Base-by-base conservation (phyloP, 53 echinoderm and acorn worm species). In the Stichopus horrens region DNA sequence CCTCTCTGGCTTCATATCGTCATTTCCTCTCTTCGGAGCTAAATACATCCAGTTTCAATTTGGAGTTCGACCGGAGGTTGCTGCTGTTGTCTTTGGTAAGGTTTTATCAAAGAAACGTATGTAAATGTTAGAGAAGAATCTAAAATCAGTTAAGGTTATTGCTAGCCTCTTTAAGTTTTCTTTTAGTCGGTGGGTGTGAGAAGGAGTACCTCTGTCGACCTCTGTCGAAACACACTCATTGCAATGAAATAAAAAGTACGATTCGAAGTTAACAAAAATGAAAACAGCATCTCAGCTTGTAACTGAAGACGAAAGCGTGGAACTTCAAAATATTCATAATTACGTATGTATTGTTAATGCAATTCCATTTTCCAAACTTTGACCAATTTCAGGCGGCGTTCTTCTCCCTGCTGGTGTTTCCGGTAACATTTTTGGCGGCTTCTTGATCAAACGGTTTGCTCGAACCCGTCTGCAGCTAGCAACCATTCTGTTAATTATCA, bases 341-440 rank as follows among this genome's bases (percentile, higher is more conserved):
- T 37, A 37, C 37, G 37, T 37, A 37, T 37, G 2, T 37, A 2
- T 37, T 37, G 37, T 37, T 1, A 37, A 37, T 37, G 37, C 37
- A 37, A 37, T 37, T 37, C 37, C 37, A 68, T 68, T 20, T 68
- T 20, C 18, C 19, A 59, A 16, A 68, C 19, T 68, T 54, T 53
- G 63, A 74, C 16, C 23, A 20, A 51, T 57, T 37, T 0, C 20
- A 96, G 96, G 93, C 21, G 82, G 86, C 67, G 89, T 90, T 78
- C 86, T 93, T 59, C 74, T 93, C 5, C 93, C 93, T 7, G 93
- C 91, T 0, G 87, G 88, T 5, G 75, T 96, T 57, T 57, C 91
- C 5, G 96, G 96, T 6, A 94, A 94, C 73, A 88, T 96, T 83
- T 18, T 94, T 5, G 93, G 94, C 5, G 93, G 96, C 73, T 77